Evolutionary conservation across 2,888 invertebrate species (phyloP).

Genomic region (Drosophila anomalata): DNA sequence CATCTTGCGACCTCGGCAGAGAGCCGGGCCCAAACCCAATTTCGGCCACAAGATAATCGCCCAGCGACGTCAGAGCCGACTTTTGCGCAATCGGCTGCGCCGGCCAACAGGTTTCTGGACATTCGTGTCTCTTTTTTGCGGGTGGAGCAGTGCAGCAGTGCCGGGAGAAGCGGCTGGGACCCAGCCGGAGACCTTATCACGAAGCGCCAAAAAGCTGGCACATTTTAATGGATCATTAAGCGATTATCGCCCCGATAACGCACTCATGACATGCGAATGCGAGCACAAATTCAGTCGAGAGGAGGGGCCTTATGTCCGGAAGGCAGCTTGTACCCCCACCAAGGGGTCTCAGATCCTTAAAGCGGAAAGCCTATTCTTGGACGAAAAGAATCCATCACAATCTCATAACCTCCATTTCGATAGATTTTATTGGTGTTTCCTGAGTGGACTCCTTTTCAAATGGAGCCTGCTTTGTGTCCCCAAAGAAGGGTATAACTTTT

Average conservation of each 20-base stretch:
- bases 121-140: neutral
- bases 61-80: constrained; percentile 61
- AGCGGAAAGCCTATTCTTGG: no score
- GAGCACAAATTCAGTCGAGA: no score
- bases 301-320: no score
- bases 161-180: constrained; percentile 7
- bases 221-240: constrained; percentile 17
- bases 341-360: no score
- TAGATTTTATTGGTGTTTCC: no score
- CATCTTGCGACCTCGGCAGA: constrained; percentile 6
- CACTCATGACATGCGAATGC: neutral
- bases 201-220: neutral
- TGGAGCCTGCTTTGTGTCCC: no score
- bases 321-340: no score
- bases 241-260: constrained; percentile 14
- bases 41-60: constrained; percentile 24
- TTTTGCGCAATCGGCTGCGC: constrained; percentile 63
- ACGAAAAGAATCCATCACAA: no score
- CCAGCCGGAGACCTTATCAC: constrained; percentile 4
- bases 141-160: neutral
- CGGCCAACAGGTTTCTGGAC: constrained; percentile 27
- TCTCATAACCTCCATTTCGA: no score
- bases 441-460: no score
- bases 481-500: no score
- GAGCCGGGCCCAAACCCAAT: constrained; percentile 3